These are phyloP conservation scores for Agriopis leucophaearia DNA, from an alignment of 2,888 invertebrate genomes.

Conservation along the genomic window DNA sequence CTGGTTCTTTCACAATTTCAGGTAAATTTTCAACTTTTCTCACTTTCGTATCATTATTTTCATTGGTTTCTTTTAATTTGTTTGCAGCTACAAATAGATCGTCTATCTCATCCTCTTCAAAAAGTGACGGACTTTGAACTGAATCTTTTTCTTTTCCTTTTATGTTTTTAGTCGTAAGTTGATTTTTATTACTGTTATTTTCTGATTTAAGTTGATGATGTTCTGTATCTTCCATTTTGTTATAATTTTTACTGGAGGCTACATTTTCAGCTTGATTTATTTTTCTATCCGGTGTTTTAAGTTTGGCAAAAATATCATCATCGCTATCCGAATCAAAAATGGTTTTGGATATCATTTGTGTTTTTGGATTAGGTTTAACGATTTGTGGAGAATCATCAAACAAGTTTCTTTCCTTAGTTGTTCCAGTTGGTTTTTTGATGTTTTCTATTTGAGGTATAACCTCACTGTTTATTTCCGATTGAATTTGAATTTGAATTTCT, in stretches of 20 bases:
- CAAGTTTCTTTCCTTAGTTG: slow-evolving; percentile 21
- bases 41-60: slow-evolving; percentile 10
- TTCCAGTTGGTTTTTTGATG: slow-evolving; percentile 20
- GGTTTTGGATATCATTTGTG: slow-evolving; percentile 46
- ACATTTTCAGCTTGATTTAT: slow-evolving; percentile 5
- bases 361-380: slow-evolving; percentile 5
- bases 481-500: slow-evolving; percentile 19
- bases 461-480: neutral
- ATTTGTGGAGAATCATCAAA: slow-evolving; percentile 28
- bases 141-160: slow-evolving; percentile 36
- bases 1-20: neutral
- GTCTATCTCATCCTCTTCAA: slow-evolving; percentile 67
- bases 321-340: slow-evolving; percentile 66
- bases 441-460: slow-evolving; percentile 12
- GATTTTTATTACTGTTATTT: neutral
- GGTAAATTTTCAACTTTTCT: neutral
- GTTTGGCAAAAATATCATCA: slow-evolving; percentile 60
- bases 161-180: slow-evolving; percentile 22
- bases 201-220: slow-evolving; percentile 14
- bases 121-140: slow-evolving; percentile 58
- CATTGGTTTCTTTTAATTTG: slow-evolving; percentile 31
- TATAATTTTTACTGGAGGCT: slow-evolving; percentile 18
- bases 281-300: slow-evolving; percentile 31
- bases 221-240: slow-evolving; percentile 6
- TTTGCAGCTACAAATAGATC: slow-evolving; percentile 51